These are phyloP conservation scores for Tiliacea citrago DNA, from an alignment of 2,888 invertebrate genomes.

Conservation along the genomic window DNA sequence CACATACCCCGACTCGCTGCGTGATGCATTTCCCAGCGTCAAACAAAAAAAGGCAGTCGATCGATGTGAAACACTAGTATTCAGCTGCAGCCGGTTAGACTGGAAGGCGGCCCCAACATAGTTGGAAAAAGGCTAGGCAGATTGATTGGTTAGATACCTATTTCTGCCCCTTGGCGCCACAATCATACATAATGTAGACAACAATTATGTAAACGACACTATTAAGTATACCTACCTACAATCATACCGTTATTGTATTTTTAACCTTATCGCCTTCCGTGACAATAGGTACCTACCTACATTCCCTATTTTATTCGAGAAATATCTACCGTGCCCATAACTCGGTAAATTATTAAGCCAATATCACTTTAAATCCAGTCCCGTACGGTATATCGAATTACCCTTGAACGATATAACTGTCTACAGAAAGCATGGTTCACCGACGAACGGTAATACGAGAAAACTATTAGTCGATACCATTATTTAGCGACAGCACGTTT, in stretches of 20 bases:
- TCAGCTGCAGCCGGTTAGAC: not conserved
- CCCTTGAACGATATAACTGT: too few species aligned
- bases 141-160: not conserved
- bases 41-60: not conserved
- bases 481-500: too few species aligned
- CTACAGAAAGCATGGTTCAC: too few species aligned
- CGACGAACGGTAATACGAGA: too few species aligned
- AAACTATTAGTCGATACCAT: too few species aligned
- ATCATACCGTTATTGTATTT: slow-evolving; percentile 31
- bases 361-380: slow-evolving; percentile 2
- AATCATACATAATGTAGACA: slow-evolving; percentile 12
- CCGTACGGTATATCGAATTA: too few species aligned
- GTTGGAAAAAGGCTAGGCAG: not conserved
- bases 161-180: not conserved
- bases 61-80: not conserved
- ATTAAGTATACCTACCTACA: not conserved
- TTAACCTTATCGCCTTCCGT: slow-evolving; percentile 21
- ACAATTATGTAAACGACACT: slow-evolving; percentile 33
- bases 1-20: too few species aligned
- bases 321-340: not conserved
- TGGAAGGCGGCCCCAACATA: not conserved
- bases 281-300: not conserved
- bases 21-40: too few species aligned
- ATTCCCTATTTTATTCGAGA: not conserved
- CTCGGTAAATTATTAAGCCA: not conserved